Conservation (phyloP, 92 coral and sea anemone genomes). For the Zoanthus sociatus region DNA sequence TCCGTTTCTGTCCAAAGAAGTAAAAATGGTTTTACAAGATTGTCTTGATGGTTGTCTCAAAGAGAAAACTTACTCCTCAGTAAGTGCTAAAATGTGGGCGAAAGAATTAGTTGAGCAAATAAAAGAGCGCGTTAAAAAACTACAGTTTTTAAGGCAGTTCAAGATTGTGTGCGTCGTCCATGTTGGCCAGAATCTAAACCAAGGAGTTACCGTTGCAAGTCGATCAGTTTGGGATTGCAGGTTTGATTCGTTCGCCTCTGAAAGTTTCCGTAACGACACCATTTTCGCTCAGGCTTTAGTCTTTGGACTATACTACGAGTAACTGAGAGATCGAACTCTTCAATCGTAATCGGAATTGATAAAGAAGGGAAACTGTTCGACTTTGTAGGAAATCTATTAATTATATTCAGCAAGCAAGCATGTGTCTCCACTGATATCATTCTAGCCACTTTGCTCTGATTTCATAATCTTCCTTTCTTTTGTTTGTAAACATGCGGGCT, state of each 20-base stretch:
- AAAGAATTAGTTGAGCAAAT: conserved; percentile 65
- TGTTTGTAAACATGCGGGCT: no score
- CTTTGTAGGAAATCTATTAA: no score
- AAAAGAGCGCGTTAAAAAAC: conserved; percentile 65
- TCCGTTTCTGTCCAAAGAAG: conserved; percentile 51
- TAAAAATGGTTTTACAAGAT: conserved; percentile 42
- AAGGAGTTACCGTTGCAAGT: conserved; percentile 58
- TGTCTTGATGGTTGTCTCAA: conserved; percentile 54
- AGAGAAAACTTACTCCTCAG: conserved; percentile 47
- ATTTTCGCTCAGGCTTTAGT: conserved; percentile 86
- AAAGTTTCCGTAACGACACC: conserved; percentile 63
- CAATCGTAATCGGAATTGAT: neutral
- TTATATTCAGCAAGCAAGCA: no score
- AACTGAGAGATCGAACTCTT: neutral
- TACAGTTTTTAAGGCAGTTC: conserved; percentile 54
- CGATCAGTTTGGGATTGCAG: conserved; percentile 82
- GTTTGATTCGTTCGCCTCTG: conserved; percentile 75
- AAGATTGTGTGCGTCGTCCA: conserved; percentile 80
- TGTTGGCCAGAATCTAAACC: conserved; percentile 71
- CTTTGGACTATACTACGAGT: conserved; percentile 84
- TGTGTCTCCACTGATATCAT: no score
- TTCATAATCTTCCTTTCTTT: no score
- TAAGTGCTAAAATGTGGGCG: conserved; percentile 53
- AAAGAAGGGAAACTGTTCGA: no score
- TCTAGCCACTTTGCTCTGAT: no score